Conservation (phyloP, 2,888 invertebrate species). For the Lycophotia porphyrea region DNA sequence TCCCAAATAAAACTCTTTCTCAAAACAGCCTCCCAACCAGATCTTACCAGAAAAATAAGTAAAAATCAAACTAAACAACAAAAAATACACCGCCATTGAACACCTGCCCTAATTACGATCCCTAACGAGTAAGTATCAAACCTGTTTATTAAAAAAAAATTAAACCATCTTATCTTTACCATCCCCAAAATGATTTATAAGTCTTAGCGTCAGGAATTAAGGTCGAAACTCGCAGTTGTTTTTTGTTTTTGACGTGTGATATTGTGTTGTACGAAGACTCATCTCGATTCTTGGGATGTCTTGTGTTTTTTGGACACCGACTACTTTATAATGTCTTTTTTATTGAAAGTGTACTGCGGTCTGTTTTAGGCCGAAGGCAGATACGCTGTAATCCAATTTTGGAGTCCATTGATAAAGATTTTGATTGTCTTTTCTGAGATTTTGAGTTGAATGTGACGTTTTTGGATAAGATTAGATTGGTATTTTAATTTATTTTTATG, state of each 20-base stretch:
- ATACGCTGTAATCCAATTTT: conserved; percentile 67
- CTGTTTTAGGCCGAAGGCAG: conserved; percentile 66
- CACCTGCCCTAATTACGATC: conserved; percentile 86
- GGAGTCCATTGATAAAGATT: conserved; percentile 63
- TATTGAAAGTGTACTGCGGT: conserved; percentile 75
- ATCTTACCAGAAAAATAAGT: conserved; percentile 62
- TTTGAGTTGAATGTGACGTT: conserved; percentile 24
- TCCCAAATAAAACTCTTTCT: conserved; percentile 18
- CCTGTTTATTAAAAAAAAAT: conserved; percentile 77
- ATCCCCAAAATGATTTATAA: conserved; percentile 19
- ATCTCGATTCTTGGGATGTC: conserved; percentile 72
- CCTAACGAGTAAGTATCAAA: conserved; percentile 77
- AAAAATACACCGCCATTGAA: conserved; percentile 78
- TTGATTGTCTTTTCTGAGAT: conserved; percentile 52
- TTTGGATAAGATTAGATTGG: conserved; percentile 26
- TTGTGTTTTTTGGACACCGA: conserved; percentile 77
- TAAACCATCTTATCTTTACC: conserved; percentile 63
- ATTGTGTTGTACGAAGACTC: conserved; percentile 64
- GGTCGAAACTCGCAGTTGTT: conserved; percentile 59
- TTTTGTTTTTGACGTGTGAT: conserved; percentile 23
- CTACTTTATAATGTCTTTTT: conserved; percentile 85
- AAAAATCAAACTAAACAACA: conserved; percentile 73
- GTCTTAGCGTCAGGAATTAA: conserved; percentile 45
- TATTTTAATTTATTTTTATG: conserved; percentile 1
- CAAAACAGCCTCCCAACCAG: conserved; percentile 48